These are phyloP conservation scores for Pangasius larnaudii DNA, from an alignment of 2,797 vertebrate species.

Conservation along the genomic window DNA sequence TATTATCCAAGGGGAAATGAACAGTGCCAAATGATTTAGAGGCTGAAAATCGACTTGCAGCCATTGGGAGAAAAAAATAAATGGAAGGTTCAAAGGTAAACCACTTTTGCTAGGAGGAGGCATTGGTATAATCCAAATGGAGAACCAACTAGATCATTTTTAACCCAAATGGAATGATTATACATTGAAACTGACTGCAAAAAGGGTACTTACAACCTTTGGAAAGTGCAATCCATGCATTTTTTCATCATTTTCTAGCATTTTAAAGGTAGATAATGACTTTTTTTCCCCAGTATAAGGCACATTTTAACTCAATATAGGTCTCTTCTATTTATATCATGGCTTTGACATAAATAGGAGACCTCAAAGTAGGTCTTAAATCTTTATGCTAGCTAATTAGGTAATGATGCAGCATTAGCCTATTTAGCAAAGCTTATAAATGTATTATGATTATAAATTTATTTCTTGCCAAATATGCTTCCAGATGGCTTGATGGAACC, in stretches of 20 bases:
- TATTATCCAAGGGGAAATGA: slow-evolving; percentile 11
- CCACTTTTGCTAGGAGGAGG: not conserved
- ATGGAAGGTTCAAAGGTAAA: slow-evolving; percentile 16
- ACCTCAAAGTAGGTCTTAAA: not conserved
- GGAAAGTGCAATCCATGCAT: not conserved
- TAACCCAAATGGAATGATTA: not conserved
- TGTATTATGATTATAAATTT: not conserved
- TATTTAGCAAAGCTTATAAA: not conserved
- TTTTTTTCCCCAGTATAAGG: not conserved
- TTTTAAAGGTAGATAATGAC: not conserved
- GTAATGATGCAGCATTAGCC: not conserved
- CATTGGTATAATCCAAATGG: not conserved
- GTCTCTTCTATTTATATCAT: not conserved
- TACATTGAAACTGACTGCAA: not conserved
- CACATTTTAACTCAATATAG: not conserved
- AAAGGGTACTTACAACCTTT: not conserved
- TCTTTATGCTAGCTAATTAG: not conserved
- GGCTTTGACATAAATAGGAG: not conserved
- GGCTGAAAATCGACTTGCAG: slow-evolving; percentile 12
- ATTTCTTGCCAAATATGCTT: not conserved
- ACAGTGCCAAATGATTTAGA: slow-evolving; percentile 12
- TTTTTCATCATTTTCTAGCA: not conserved
- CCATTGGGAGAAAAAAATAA: not conserved
- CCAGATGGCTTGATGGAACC: not conserved
- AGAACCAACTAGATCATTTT: not conserved